phyloP scores from a whole-genome alignment of 2,888 invertebrate species.

The Gortyna flavago region DNA sequence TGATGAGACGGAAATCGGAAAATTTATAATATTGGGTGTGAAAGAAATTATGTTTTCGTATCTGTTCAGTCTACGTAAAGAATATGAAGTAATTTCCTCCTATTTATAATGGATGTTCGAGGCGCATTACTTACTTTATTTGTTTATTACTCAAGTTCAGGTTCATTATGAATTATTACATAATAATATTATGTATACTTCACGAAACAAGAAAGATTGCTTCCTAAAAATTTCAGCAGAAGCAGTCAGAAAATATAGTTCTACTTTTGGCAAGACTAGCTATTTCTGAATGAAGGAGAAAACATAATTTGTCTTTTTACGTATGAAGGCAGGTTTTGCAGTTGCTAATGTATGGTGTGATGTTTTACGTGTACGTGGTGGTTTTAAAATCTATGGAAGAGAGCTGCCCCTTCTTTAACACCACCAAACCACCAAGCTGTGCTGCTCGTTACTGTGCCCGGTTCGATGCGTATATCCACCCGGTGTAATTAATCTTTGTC shows the following conservation, averaged over 20 bases:
- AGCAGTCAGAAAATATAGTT: background rate
- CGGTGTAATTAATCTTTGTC: background rate
- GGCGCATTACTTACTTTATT: constrained; percentile 8
- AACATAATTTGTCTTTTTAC: background rate
- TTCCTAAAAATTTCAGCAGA: background rate
- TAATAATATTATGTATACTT: background rate
- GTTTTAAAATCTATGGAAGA: background rate
- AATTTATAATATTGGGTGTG: constrained; percentile 32
- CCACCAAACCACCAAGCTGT: background rate
- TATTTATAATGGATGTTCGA: constrained; percentile 1
- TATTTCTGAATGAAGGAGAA: background rate
- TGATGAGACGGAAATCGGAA: constrained; percentile 36
- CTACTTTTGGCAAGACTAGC: background rate
- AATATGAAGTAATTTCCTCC: constrained; percentile 10
- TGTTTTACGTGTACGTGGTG: no score
- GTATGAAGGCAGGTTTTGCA: background rate
- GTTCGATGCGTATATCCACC: no score
- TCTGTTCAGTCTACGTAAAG: constrained; percentile 39
- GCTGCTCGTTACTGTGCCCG: background rate
- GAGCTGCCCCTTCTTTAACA: background rate
- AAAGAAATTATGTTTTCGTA: constrained; percentile 38
- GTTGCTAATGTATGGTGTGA: background rate
- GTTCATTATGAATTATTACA: constrained; percentile 23
- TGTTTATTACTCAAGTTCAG: constrained; percentile 30
- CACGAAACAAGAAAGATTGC: background rate